phyloP scores from a whole-genome alignment of 2,797 vertebrate genomes.

The Chaetophractus vellerosus region DNA sequence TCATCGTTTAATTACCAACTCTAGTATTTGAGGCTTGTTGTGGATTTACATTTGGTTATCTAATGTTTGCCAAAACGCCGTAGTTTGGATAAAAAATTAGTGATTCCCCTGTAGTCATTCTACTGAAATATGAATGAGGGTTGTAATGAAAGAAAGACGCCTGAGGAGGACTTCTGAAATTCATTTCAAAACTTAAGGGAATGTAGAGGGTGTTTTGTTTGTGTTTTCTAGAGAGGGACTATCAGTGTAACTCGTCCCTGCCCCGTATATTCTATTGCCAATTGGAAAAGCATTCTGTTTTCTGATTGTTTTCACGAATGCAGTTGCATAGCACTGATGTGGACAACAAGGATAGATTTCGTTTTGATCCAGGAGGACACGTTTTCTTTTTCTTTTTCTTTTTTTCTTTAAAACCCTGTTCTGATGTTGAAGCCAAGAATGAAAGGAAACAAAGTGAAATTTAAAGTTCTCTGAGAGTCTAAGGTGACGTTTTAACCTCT shows the following conservation, averaged over 20 bases:
- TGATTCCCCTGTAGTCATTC: constrained; percentile 67
- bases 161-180: constrained; percentile 60
- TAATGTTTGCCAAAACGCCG: constrained; percentile 71
- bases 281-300: background rate
- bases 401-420: constrained; percentile 20
- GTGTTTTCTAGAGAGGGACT: background rate
- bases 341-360: background rate
- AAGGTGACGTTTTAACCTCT: constrained; percentile 54
- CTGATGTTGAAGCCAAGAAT: constrained; percentile 64
- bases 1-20: constrained; percentile 85
- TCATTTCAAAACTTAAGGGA: background rate
- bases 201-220: background rate
- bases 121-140: constrained; percentile 70
- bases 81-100: constrained; percentile 83
- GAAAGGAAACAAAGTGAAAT: constrained; percentile 70
- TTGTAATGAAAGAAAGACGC: constrained; percentile 53
- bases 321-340: constrained; percentile 49
- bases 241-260: background rate
- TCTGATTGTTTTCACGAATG: background rate
- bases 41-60: constrained; percentile 78
- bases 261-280: background rate
- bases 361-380: constrained; percentile 34
- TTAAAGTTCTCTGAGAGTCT: constrained; percentile 52
- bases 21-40: constrained; percentile 82
- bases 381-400: constrained; percentile 59